Evolutionary conservation across 1,140 invertebrate species (phyloP), one percentile per base, ranked within the genome.

Genomic region (Dendroctonus valens): DNA sequence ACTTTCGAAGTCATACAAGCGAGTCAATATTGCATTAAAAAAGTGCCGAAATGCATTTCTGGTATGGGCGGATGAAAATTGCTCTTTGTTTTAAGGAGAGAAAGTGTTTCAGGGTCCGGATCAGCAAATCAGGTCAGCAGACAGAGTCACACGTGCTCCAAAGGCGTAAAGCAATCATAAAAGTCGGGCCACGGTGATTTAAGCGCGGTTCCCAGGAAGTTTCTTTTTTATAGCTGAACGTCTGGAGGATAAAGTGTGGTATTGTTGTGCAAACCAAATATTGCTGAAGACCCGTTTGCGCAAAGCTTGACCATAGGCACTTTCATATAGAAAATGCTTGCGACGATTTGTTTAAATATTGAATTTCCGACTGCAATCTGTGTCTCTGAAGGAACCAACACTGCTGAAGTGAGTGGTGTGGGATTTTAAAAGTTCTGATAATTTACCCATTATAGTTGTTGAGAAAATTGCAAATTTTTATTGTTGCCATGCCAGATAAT

Each of bases 91-190:
- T 51, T 51, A 51, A 51, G 49, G 49, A 51, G 49, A 51, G 49
- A 51, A 51, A 51, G 49, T 51, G 49, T 51, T 51, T 51, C 14
- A 15, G 14, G 49, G 9, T 15, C 49, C 49, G 49, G 49, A 51
- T 51, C 9, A 51, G 49, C 7, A 57, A 9, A 57, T 41, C 54
- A 5, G 54, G 46, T 51, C 42, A 26, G 15, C 41, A 41, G 15
- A 46, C 41, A 37, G 11, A n/a, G 50, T 15, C 53, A 55, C 53
- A 55, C 53, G 53, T 55, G 53, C 39, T 55, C 26, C 53, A 55
- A 55, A 55, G 53, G 53, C 53, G 53, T 55, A 52, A 52, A 52
- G 26, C 15, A 52, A 55, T 55, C 53, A 55, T 55, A 38, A 51
- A 38, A 55, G 53, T 55, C 53, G 26, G 53, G 14, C 26, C 38